A percentile compares a stretch with the other conserved stretches of the same genome.
phyloP scores from a whole-genome alignment of 1,140 invertebrate genomes.

The Nymphalis io region DNA sequence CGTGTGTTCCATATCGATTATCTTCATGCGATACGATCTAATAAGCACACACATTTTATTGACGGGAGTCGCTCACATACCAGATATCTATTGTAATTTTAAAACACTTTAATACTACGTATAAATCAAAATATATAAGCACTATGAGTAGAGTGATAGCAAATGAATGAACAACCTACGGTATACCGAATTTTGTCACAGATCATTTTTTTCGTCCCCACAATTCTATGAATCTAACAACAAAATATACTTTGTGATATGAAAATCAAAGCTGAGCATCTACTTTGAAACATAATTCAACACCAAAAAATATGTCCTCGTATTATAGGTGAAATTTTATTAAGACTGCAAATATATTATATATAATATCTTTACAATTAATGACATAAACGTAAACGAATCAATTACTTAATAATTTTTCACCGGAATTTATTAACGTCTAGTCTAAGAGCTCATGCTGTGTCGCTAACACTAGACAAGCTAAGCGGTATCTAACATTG shows the following conservation, averaged over 20 bases:
- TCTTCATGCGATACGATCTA: slow-evolving; percentile 68
- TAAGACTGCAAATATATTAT: background rate
- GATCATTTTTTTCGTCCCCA: slow-evolving; percentile 5
- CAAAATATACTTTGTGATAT: background rate
- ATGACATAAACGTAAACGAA: background rate
- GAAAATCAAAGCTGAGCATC: slow-evolving; percentile 18
- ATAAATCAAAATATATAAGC: slow-evolving; percentile 41
- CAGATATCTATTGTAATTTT: slow-evolving; percentile 59
- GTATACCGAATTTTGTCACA: background rate
- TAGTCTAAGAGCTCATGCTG: slow-evolving; percentile 28
- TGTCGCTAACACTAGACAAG: slow-evolving; percentile 34
- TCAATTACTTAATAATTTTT: slow-evolving; percentile 14
- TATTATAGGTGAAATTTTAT: slow-evolving; percentile 16
- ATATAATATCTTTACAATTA: background rate
- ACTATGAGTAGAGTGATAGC: slow-evolving; percentile 38
- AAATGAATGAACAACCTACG: slow-evolving; percentile 27
- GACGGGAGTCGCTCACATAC: slow-evolving; percentile 78
- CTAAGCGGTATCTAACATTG: slow-evolving; percentile 63
- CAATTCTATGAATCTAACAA: slow-evolving; percentile 12
- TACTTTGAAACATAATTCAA: slow-evolving; percentile 14
- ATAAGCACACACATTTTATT: slow-evolving; percentile 66
- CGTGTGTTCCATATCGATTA: slow-evolving; percentile 46
- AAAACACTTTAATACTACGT: slow-evolving; percentile 37
- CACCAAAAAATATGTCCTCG: slow-evolving; percentile 6
- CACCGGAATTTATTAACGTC: background rate